A percentile compares a stretch with the other conserved stretches of the same genome.
Evolutionary conservation across 2,797 vertebrate genomes (phyloP).

Genomic region (Anabacerthia variegaticeps): DNA sequence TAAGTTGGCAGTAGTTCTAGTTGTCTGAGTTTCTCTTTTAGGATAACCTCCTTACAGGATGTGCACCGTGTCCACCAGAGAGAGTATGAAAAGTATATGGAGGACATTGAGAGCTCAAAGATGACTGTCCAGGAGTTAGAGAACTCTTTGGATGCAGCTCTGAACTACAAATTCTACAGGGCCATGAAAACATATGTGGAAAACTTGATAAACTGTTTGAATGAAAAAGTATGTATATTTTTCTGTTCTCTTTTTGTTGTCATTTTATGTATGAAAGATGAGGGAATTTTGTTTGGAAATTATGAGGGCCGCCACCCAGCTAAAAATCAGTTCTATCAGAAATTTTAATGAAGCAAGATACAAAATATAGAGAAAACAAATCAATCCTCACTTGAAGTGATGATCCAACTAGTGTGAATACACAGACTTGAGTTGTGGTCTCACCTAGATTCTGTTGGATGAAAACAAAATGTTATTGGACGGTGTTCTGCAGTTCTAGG

Average conservation of each 20-base stretch:
- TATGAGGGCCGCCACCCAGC: not conserved
- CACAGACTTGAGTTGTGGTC: not conserved
- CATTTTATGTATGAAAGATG: not conserved
- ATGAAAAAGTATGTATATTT: slow-evolving; percentile 84
- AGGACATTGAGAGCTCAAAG: slow-evolving; percentile 82
- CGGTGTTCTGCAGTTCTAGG: not conserved
- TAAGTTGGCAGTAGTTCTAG: not conserved
- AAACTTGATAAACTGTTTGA: slow-evolving; percentile 90
- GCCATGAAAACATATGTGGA: slow-evolving; percentile 84
- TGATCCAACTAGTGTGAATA: not conserved
- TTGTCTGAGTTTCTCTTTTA: slow-evolving; percentile 47
- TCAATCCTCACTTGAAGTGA: not conserved
- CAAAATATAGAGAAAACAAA: not conserved
- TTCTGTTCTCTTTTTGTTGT: rapidly evolving
- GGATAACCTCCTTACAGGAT: slow-evolving; percentile 84
- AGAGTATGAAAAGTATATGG: slow-evolving; percentile 83
- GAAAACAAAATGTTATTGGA: not conserved
- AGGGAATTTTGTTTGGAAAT: not conserved
- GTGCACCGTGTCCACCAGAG: slow-evolving; percentile 86
- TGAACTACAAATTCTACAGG: slow-evolving; percentile 87
- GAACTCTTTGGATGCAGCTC: slow-evolving; percentile 75
- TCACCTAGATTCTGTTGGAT: not conserved
- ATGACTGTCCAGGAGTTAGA: slow-evolving; percentile 81
- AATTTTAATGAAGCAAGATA: not conserved
- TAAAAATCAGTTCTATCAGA: not conserved